These are phyloP conservation scores for Lepus europaeus DNA, from an alignment of 2,113 vertebrate species.

Conservation along the genomic window DNA sequence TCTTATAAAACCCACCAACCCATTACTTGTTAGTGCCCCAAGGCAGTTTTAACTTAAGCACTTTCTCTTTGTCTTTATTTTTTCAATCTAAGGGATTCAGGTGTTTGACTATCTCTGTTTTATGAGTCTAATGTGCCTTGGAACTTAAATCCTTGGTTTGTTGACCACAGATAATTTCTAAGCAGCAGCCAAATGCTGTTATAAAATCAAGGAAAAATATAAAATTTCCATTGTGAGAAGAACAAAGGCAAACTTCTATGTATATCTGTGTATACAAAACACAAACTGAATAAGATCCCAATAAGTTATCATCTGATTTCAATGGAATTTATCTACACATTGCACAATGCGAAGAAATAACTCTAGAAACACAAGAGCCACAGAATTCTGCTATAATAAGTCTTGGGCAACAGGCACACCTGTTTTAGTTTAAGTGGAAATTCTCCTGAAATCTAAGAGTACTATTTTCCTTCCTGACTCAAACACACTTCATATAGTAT, in stretches of 20 bases:
- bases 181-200: constrained; percentile 22
- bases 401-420: not conserved
- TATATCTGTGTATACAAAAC: not conserved
- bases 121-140: constrained; percentile 47
- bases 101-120: constrained; percentile 77
- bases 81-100: constrained; percentile 71
- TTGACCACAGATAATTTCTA: constrained; percentile 66
- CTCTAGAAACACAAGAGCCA: not conserved
- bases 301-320: constrained; percentile 34
- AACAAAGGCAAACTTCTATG: constrained; percentile 37
- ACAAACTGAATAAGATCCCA: not conserved
- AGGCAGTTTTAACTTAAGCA: constrained; percentile 88
- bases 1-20: constrained; percentile 91
- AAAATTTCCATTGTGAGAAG: constrained; percentile 31
- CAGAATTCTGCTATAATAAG: not conserved
- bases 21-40: constrained; percentile 86
- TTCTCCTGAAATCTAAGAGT: constrained; percentile 37
- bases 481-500: constrained; percentile 27
- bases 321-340: not conserved
- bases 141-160: constrained; percentile 61
- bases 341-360: not conserved
- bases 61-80: constrained; percentile 87
- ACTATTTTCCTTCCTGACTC: constrained; percentile 15
- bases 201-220: constrained; percentile 54
- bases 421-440: constrained; percentile 58